Evolutionary conservation across 1,140 invertebrate species (phyloP), one percentile per base, ranked within the genome.

Genomic region (Portunus trituberculatus): DNA sequence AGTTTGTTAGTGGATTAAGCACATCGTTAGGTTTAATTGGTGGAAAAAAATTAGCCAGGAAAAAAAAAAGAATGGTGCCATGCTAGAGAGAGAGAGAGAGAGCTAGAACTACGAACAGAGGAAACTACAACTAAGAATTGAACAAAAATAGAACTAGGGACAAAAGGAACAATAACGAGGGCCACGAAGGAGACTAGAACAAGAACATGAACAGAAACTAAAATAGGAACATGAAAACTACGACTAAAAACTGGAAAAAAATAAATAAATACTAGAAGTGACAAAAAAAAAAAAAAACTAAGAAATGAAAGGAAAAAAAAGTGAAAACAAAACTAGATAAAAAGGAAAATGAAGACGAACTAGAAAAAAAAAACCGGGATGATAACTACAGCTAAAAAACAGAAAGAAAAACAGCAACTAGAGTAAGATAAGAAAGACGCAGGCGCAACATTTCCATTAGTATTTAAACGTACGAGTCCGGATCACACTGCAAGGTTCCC

Each of bases 401-500:
- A 39, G 39, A 39, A 39, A 39, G 39, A 39, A 39, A 39, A 39
- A 39, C 39, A 2, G 39, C 1, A 39, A 39, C n/a, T 16, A 16
- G 31, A 16, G 86, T 16, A 16, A 16, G 86, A 3, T 16, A 2
- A 1, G 20, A 29, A 29, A 89, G 29, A 89, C 31, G 12, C 89
- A 91, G n/a, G 46, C 89, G 46, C 39, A 91, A 14, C 14, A 32
- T 16, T 32, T 3, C n/a, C 86, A 32, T 89, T 45, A 46, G 7
- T 59, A 91, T 16, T 29, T 28, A 29, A 93, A 96, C 95, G 67
- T 96, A 96, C 95, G 95, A 91, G 46, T 96, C 95, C 0, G 95
- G 93, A 76, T 96, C 93, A 59, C 95, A 96, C 91, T 92, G 98
- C 96, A 99, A 97, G 96, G 98, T 98, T 97, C 98, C 99, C 97